Evolutionary conservation across 2,113 vertebrate genomes (phyloP).

Genomic region (Anguilla rostrata): DNA sequence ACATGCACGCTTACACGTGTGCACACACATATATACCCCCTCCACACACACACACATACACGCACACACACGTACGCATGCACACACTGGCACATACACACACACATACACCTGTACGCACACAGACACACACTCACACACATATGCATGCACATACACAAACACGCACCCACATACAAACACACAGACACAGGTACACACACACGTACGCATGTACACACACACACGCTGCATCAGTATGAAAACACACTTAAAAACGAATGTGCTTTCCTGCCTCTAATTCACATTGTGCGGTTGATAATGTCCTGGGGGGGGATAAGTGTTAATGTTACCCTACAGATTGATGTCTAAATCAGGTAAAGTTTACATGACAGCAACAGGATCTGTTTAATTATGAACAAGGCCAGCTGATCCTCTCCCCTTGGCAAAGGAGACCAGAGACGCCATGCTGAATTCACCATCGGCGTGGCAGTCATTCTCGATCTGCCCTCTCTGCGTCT

Average conservation of each 20-base stretch:
- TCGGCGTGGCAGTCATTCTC: conserved; percentile 48
- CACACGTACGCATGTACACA: conserved; percentile 2
- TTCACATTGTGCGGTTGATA: neutral
- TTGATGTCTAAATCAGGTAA: too few relatives aligned
- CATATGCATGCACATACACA: neutral
- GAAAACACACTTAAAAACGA: too few relatives aligned
- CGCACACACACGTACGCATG: conserved; percentile 11
- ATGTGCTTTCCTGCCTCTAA: neutral
- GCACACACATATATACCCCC: conserved; percentile 34
- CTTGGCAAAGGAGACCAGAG: conserved; percentile 3
- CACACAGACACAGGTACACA: neutral
- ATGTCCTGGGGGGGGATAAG: neutral
- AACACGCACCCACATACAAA: conserved; percentile 26
- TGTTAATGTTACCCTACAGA: neutral
- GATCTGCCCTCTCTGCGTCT: conserved; percentile 56
- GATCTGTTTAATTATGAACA: conserved; percentile 16
- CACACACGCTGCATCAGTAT: too few relatives aligned
- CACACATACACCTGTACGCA: conserved; percentile 32
- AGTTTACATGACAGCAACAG: neutral
- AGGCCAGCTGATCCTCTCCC: neutral
- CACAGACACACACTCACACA: conserved; percentile 27
- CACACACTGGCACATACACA: neutral
- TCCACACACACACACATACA: conserved; percentile 33
- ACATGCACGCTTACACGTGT: conserved; percentile 9
- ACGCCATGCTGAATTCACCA: conserved; percentile 45